These are phyloP conservation scores for Ranitomeya variabilis DNA, from an alignment of 2,113 vertebrate species.

Conservation along the genomic window DNA sequence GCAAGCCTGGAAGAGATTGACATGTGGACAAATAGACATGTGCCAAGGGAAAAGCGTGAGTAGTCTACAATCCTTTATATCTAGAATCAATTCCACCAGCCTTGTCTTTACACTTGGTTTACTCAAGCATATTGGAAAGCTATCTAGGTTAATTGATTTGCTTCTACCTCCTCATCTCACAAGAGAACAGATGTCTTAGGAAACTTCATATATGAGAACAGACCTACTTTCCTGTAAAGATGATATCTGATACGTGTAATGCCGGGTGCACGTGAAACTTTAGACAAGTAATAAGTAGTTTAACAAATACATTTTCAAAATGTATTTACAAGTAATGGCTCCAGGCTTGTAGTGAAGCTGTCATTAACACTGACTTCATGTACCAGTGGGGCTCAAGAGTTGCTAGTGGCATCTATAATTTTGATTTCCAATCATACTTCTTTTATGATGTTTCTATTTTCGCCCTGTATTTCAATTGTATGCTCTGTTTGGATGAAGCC, in stretches of 20 bases:
- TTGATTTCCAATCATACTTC: neutral
- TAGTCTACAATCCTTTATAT: neutral
- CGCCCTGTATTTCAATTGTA: neutral
- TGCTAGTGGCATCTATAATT: neutral
- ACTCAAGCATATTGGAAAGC: slow-evolving; percentile 55
- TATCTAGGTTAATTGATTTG: slow-evolving; percentile 66
- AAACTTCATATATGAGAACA: slow-evolving; percentile 46
- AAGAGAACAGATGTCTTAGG: slow-evolving; percentile 63
- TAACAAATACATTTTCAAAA: neutral
- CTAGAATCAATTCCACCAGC: neutral
- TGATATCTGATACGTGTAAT: neutral
- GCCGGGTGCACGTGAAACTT: neutral
- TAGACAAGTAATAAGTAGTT: neutral
- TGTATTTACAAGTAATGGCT: neutral
- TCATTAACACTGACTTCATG: neutral
- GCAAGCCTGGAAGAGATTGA: neutral
- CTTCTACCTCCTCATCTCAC: slow-evolving; percentile 59
- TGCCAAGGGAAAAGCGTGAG: neutral
- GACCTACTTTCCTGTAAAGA: slow-evolving; percentile 8
- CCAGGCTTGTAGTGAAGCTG: neutral
- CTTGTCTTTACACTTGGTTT: slow-evolving; percentile 15
- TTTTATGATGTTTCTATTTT: neutral
- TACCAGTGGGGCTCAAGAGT: neutral
- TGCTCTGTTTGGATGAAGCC: neutral
- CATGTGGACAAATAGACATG: neutral